Evolutionary conservation across 2,113 vertebrate species (phyloP).

Genomic region (Rhinogobius similis): DNA sequence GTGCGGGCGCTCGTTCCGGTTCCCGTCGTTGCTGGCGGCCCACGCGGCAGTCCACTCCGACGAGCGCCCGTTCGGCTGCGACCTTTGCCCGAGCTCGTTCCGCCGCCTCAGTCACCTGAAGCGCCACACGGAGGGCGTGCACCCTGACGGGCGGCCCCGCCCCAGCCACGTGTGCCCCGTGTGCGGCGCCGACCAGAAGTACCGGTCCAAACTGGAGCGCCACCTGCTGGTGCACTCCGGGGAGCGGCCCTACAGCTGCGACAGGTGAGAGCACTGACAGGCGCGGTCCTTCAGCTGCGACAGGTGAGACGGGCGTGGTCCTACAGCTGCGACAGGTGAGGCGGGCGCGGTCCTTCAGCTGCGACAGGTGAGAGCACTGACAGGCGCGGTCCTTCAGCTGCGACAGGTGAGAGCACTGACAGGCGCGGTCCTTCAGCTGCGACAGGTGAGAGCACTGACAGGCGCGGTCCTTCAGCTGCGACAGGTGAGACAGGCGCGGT

Average conservation of each 20-base stretch:
- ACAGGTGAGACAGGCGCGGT: conserved; percentile 57
- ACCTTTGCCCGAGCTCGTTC: conserved; percentile 63
- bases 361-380: conserved; percentile 57
- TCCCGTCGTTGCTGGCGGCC: conserved; percentile 50
- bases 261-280: conserved; percentile 51
- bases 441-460: conserved; percentile 57
- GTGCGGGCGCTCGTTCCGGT: conserved; percentile 54
- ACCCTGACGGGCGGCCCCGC: conserved; percentile 45
- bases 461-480: conserved; percentile 57
- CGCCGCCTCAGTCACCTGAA: conserved; percentile 65
- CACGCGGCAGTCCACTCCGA: conserved; percentile 61
- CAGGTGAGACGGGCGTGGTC: conserved; percentile 60
- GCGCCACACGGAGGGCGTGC: conserved; percentile 56
- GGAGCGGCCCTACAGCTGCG: conserved; percentile 58
- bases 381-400: conserved; percentile 59
- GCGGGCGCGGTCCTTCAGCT: conserved; percentile 56
- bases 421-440: conserved; percentile 57
- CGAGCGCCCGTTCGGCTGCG: conserved; percentile 48
- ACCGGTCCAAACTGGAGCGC: conserved; percentile 63
- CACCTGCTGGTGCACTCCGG: conserved; percentile 66
- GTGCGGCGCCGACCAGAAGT: conserved; percentile 71
- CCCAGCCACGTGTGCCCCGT: conserved; percentile 59
- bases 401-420: conserved; percentile 54
- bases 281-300: conserved; percentile 61
- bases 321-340: conserved; percentile 53